Evolutionary conservation across 2,888 invertebrate species (phyloP).

Genomic region (Elgonia sp.): DNA sequence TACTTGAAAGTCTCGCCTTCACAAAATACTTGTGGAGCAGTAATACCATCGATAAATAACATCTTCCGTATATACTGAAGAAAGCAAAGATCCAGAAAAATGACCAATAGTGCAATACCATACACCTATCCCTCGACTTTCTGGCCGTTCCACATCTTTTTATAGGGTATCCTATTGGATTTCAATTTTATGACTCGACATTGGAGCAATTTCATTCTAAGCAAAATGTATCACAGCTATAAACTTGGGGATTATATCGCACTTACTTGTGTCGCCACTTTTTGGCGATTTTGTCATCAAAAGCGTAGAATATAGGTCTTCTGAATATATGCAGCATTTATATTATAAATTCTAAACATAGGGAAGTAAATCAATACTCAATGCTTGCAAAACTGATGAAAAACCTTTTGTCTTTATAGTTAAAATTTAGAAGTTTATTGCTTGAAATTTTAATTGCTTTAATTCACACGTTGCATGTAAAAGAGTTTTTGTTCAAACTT

Average conservation of each 20-base stretch:
- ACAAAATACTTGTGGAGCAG: conserved; percentile 48
- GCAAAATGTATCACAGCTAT: conserved; percentile 81
- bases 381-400: too few relatives aligned
- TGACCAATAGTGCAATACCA: conserved; percentile 68
- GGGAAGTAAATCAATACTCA: neutral
- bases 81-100: conserved; percentile 72
- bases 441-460: too few relatives aligned
- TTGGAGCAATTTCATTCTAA: conserved; percentile 81
- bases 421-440: too few relatives aligned
- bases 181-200: conserved; percentile 82
- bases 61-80: conserved; percentile 55
- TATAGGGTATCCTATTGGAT: conserved; percentile 79
- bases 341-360: conserved; percentile 18
- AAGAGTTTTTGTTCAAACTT: too few relatives aligned
- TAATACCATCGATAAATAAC: conserved; percentile 63
- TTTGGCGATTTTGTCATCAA: conserved; percentile 61
- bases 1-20: conserved; percentile 43
- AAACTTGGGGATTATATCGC: conserved; percentile 80
- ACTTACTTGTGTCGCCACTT: conserved; percentile 62
- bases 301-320: conserved; percentile 10
- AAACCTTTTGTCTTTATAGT: too few relatives aligned
- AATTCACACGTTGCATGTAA: too few relatives aligned
- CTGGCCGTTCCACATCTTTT: conserved; percentile 73
- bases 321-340: conserved; percentile 3
- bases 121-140: conserved; percentile 73